phyloP scores from a whole-genome alignment of 35 echinoderm and acorn worm species.

The Ophiothrix spiculata region DNA sequence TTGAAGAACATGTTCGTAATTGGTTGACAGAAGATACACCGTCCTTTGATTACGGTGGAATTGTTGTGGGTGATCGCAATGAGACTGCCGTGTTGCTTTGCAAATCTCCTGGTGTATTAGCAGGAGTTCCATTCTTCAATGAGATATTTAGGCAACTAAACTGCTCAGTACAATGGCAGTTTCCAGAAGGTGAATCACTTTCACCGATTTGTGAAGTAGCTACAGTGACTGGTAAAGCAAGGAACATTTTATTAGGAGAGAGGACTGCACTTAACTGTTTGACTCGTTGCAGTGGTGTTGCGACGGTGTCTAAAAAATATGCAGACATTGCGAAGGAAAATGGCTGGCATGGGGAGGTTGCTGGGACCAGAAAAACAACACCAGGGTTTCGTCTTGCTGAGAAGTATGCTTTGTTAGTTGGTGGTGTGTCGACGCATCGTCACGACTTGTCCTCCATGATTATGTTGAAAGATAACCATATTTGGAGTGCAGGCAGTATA shows the following conservation, averaged over 20 bases:
- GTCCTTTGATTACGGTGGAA: conserved; percentile 87
- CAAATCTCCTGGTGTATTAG: conserved; percentile 90
- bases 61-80: conserved; percentile 78
- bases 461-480: conserved; percentile 99
- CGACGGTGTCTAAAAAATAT: conserved; percentile 55
- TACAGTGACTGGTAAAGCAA: conserved; percentile 63
- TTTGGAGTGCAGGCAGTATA: conserved; percentile 95
- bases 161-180: conserved; percentile 69
- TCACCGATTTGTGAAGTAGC: conserved; percentile 68
- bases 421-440: conserved; percentile 89
- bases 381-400: conserved; percentile 93
- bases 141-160: conserved; percentile 74
- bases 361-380: conserved; percentile 92
- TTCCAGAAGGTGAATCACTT: conserved; percentile 58
- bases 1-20: conserved; percentile 47
- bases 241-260: conserved; percentile 83
- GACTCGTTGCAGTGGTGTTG: conserved; percentile 79
- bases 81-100: conserved; percentile 88
- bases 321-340: conserved; percentile 41
- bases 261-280: conserved; percentile 84
- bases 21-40: conserved; percentile 91
- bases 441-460: conserved; percentile 99
- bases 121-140: conserved; percentile 91
- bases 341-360: conserved; percentile 80
- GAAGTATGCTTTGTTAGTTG: conserved; percentile 89